A percentile compares a stretch with the other conserved stretches of the same genome.
These are phyloP conservation scores for Danaus melanippus DNA, from an alignment of 1,140 invertebrate genomes.

Conservation along the genomic window DNA sequence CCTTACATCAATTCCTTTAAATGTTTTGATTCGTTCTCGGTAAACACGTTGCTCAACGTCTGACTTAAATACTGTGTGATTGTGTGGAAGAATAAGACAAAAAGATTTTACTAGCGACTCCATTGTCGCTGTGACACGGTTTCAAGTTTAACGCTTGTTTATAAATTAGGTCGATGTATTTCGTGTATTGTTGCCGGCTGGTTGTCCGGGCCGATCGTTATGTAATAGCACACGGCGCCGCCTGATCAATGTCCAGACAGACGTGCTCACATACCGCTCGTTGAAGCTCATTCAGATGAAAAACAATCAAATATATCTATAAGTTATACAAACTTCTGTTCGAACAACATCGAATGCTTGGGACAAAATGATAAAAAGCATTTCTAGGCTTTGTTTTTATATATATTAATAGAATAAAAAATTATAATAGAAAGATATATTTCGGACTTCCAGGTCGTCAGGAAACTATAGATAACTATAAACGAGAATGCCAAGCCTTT, in stretches of 20 bases:
- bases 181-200: constrained; percentile 27
- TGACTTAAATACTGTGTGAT: constrained; percentile 9
- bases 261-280: constrained; percentile 12
- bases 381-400: too few relatives aligned
- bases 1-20: constrained; percentile 9
- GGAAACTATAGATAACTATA: too few relatives aligned
- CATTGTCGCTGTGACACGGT: constrained; percentile 33
- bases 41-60: constrained; percentile 12
- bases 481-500: too few relatives aligned
- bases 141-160: constrained; percentile 37
- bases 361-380: too few relatives aligned
- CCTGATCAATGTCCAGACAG: constrained; percentile 26
- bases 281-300: constrained; percentile 4
- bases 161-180: constrained; percentile 41
- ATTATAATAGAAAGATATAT: too few relatives aligned
- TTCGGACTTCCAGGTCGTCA: too few relatives aligned
- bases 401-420: too few relatives aligned
- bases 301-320: too few relatives aligned
- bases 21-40: constrained; percentile 12
- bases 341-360: too few relatives aligned
- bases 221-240: constrained; percentile 22
- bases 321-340: too few relatives aligned
- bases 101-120: constrained; percentile 22
- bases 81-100: constrained; percentile 8
- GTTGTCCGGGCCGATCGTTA: constrained; percentile 19